phyloP scores from a whole-genome alignment of 1,140 invertebrate species.

The Cydia strobilella region DNA sequence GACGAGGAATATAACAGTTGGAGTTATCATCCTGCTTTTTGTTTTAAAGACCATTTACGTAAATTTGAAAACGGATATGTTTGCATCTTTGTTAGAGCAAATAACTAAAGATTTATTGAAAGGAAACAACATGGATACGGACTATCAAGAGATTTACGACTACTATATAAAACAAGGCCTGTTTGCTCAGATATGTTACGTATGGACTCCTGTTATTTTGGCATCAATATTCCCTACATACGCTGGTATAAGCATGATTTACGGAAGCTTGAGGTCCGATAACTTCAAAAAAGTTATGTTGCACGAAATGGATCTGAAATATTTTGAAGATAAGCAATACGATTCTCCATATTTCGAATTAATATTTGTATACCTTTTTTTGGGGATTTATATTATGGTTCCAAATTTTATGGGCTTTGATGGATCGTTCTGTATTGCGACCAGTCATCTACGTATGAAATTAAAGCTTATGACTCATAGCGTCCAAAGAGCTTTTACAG shows the following conservation, averaged over 20 bases:
- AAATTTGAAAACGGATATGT: conserved; percentile 49
- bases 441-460: conserved; percentile 60
- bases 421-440: conserved; percentile 63
- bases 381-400: conserved; percentile 49
- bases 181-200: conserved; percentile 54
- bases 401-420: conserved; percentile 60
- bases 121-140: conserved; percentile 55
- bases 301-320: conserved; percentile 61
- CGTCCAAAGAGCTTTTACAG: conserved; percentile 50
- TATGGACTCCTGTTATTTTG: conserved; percentile 54
- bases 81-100: conserved; percentile 50
- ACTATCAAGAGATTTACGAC: conserved; percentile 56
- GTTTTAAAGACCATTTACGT: conserved; percentile 61
- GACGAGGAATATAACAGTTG: conserved; percentile 55
- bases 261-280: conserved; percentile 51
- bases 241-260: conserved; percentile 48
- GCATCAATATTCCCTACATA: conserved; percentile 58
- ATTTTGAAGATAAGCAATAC: conserved; percentile 58
- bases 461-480: conserved; percentile 59
- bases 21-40: conserved; percentile 51
- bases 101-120: conserved; percentile 55
- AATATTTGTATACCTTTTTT: conserved; percentile 55
- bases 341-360: conserved; percentile 61
- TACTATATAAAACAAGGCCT: conserved; percentile 55
- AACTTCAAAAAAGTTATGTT: conserved; percentile 55